Percentiles rank a stretch among this genome's conserved stretches.
These are phyloP conservation scores for Balanococcus diminutus DNA, from an alignment of 2,888 invertebrate genomes.

Conservation along the genomic window DNA sequence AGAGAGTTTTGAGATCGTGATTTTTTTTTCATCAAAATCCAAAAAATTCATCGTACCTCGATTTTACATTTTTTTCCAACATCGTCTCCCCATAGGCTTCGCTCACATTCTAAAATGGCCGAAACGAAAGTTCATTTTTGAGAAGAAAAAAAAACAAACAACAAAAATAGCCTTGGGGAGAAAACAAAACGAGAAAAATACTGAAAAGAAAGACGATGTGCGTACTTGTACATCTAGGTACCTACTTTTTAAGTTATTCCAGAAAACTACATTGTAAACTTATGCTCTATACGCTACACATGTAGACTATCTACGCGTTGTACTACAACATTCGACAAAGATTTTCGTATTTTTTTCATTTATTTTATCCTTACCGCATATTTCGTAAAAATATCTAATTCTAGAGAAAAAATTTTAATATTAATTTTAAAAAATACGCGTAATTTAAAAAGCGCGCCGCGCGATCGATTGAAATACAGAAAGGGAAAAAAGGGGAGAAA, in stretches of 20 bases:
- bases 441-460: slow-evolving; percentile 6
- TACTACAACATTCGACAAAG: background rate
- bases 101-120: background rate
- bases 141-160: background rate
- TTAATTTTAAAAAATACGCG: background rate
- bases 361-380: background rate
- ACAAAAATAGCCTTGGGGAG: too few species aligned
- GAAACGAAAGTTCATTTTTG: background rate
- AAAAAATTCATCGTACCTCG: background rate
- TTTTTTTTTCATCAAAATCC: background rate
- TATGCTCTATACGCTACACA: background rate
- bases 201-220: slow-evolving; percentile 4
- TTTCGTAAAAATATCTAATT: background rate
- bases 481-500: background rate
- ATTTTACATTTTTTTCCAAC: background rate
- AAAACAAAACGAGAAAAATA: background rate
- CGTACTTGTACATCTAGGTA: background rate
- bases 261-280: background rate
- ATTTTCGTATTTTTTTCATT: background rate
- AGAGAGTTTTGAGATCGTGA: slow-evolving; percentile 4
- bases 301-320: background rate
- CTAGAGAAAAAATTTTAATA: background rate
- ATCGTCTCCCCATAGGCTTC: background rate
- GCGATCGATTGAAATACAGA: background rate
- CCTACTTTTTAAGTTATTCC: too few species aligned